These are phyloP conservation scores for Lutraria lutraria DNA, from an alignment of 2,888 invertebrate species.

Conservation along the genomic window DNA sequence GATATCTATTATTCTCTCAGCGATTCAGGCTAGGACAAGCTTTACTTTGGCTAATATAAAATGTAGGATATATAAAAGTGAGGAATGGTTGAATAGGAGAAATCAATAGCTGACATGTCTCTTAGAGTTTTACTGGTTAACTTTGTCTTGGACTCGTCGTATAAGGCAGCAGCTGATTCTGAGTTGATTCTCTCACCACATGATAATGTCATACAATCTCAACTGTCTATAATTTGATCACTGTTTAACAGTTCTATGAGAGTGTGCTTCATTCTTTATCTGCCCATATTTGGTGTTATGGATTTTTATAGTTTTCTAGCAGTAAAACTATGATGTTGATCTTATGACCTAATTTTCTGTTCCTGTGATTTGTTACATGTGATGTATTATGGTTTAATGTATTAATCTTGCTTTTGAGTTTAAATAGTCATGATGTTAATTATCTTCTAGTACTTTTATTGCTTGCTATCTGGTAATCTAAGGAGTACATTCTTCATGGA, in stretches of 20 bases:
- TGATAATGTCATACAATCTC: conserved; percentile 21
- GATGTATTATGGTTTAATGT: neutral
- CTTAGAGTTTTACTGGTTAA: conserved; percentile 11
- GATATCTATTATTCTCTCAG: conserved; percentile 1
- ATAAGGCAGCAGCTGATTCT: neutral
- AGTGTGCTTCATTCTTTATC: neutral
- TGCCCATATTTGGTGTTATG: conserved; percentile 16
- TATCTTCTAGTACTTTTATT: too few species aligned
- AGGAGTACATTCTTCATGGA: too few species aligned
- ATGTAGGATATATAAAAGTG: conserved; percentile 45
- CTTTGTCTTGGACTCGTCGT: neutral
- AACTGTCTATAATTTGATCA: conserved; percentile 22
- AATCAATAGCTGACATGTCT: conserved; percentile 46
- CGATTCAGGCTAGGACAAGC: conserved; percentile 3
- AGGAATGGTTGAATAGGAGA: conserved; percentile 31
- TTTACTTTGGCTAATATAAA: conserved; percentile 42
- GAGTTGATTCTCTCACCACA: conserved; percentile 8
- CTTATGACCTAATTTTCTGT: neutral
- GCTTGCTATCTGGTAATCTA: too few species aligned
- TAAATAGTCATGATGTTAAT: too few species aligned
- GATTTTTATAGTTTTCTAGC: conserved; percentile 1
- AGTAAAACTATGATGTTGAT: neutral
- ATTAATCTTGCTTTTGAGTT: too few species aligned
- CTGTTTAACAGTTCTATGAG: conserved; percentile 9
- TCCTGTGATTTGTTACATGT: neutral